These are phyloP conservation scores for Thysanoteuthis rhombus DNA, from an alignment of 2,888 invertebrate genomes.

Conservation along the genomic window DNA sequence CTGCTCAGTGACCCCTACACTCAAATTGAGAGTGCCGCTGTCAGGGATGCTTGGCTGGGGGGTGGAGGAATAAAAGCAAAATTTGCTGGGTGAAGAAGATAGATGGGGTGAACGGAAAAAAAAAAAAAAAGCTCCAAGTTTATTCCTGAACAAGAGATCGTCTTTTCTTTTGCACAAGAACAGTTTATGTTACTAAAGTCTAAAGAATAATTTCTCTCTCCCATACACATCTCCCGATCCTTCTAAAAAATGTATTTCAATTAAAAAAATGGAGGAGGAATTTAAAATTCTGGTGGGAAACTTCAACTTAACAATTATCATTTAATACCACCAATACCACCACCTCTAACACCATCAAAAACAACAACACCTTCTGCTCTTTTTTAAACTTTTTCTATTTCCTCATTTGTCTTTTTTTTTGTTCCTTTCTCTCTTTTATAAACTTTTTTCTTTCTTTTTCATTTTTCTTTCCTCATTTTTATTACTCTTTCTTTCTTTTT, in stretches of 20 bases:
- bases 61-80: not conserved
- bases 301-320: not conserved
- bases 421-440: too few relatives aligned
- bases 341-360: not conserved
- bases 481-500: too few relatives aligned
- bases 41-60: not conserved
- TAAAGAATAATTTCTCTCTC: not conserved
- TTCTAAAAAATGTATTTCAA: not conserved
- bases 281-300: not conserved
- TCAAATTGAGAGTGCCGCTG: not conserved
- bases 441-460: too few relatives aligned
- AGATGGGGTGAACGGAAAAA: not conserved
- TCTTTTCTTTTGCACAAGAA: not conserved
- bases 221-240: not conserved
- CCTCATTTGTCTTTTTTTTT: too few relatives aligned
- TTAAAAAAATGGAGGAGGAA: not conserved
- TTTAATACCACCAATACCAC: not conserved
- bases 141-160: not conserved
- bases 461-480: too few relatives aligned
- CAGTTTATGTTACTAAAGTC: too few relatives aligned
- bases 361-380: not conserved
- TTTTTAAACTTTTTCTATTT: too few relatives aligned
- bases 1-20: conserved; percentile 12
- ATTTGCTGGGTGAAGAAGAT: conserved; percentile 12
- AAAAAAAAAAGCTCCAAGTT: too few relatives aligned